Evolutionary conservation across 2,113 vertebrate species (phyloP).

Genomic region (Dromas ardeola): DNA sequence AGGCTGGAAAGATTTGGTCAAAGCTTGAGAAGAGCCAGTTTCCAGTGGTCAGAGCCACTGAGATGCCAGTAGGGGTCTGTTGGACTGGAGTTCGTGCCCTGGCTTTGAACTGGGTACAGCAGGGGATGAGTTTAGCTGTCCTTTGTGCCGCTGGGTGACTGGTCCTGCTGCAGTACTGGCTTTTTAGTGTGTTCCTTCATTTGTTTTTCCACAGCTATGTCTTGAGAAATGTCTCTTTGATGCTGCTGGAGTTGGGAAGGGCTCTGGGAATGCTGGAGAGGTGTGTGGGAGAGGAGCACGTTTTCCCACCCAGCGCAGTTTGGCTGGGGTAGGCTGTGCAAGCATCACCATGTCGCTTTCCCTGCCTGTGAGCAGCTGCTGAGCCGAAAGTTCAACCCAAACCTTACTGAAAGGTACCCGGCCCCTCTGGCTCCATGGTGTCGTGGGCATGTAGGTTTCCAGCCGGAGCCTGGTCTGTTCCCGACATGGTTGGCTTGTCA

Average conservation of each 20-base stretch:
- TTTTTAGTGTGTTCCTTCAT: neutral
- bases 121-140: neutral
- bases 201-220: neutral
- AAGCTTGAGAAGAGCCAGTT: neutral
- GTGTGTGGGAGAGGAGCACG: neutral
- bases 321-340: neutral
- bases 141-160: neutral
- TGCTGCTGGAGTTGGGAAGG: neutral
- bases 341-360: neutral
- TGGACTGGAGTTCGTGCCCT: neutral
- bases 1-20: neutral
- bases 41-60: neutral
- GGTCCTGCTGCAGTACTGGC: neutral
- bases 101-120: neutral
- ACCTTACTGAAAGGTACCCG: neutral
- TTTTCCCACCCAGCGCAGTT: neutral
- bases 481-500: no score
- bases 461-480: accelerated
- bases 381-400: neutral
- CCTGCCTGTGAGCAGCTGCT: accelerated
- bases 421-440: accelerated
- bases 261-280: neutral
- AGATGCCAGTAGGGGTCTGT: neutral
- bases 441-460: neutral
- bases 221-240: neutral